Percentiles rank a stretch among this genome's conserved stretches.
Conservation (phyloP, 2,888 invertebrate genomes). For the Sialis lutaria region DNA sequence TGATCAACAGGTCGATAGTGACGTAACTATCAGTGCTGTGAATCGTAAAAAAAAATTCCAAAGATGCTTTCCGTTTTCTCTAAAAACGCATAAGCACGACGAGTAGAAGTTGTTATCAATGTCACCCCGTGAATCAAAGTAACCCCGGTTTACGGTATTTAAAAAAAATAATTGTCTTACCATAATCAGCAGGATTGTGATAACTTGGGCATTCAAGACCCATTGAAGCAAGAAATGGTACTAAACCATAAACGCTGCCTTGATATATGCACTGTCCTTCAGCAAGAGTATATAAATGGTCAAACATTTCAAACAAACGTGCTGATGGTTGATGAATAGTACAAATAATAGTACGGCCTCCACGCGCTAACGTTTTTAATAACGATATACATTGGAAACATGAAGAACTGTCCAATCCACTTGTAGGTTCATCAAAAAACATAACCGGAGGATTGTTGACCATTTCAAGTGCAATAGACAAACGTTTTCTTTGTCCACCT, state of each 20-base stretch:
- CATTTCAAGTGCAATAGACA: constrained; percentile 81
- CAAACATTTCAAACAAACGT: constrained; percentile 89
- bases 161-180: constrained; percentile 33
- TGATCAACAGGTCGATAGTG: too few species aligned
- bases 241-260: constrained; percentile 64
- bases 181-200: constrained; percentile 94
- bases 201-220: constrained; percentile 83
- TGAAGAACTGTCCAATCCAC: constrained; percentile 86
- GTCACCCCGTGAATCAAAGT: too few species aligned
- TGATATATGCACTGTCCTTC: constrained; percentile 90
- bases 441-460: constrained; percentile 94
- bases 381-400: constrained; percentile 85
- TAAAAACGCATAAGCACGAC: too few species aligned
- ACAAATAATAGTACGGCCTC: constrained; percentile 82
- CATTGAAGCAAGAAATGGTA: constrained; percentile 75
- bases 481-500: constrained; percentile 78
- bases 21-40: too few species aligned
- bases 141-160: too few species aligned
- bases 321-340: constrained; percentile 96
- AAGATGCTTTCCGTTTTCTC: too few species aligned
- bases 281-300: constrained; percentile 77
- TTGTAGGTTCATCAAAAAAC: constrained; percentile 92
- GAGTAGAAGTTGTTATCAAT: too few species aligned
- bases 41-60: too few species aligned
- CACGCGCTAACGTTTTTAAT: constrained; percentile 73